A percentile compares a stretch with the other conserved stretches of the same genome.
These are phyloP conservation scores for Drosophila sucinea DNA, from an alignment of 1,140 invertebrate species.

Conservation along the genomic window DNA sequence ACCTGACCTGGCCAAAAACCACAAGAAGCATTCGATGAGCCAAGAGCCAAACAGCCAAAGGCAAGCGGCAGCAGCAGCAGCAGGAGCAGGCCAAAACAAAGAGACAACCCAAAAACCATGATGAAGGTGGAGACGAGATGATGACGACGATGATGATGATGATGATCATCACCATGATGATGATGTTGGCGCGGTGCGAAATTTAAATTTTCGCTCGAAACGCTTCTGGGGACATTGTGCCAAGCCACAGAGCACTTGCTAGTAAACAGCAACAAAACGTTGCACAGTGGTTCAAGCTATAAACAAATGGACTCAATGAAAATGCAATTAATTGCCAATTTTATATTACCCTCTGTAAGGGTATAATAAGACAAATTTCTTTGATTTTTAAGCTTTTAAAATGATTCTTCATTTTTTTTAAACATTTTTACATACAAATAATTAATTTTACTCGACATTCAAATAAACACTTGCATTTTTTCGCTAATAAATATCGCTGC, in stretches of 20 bases:
- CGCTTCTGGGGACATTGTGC: slow-evolving; percentile 77
- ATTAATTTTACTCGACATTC: no score
- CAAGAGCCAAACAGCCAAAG: slow-evolving; percentile 32
- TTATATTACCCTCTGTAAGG: no score
- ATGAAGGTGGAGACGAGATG: slow-evolving; percentile 20
- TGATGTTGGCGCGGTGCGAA: slow-evolving; percentile 66
- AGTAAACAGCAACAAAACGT: not conserved
- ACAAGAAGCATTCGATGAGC: slow-evolving; percentile 25
- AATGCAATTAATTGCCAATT: not conserved
- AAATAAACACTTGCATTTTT: no score
- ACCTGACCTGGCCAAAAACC: slow-evolving; percentile 65
- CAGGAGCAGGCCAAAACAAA: slow-evolving; percentile 59
- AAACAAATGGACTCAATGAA: not conserved
- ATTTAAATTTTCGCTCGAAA: slow-evolving; percentile 81
- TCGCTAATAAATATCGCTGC: no score
- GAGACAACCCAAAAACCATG: slow-evolving; percentile 41
- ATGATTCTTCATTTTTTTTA: no score
- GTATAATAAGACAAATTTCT: no score
- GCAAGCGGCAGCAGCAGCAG: slow-evolving; percentile 15
- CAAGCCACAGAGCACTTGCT: slow-evolving; percentile 15
- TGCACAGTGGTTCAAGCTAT: slow-evolving; percentile 2
- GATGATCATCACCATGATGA: slow-evolving; percentile 21
- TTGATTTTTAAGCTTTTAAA: no score
- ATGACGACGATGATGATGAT: slow-evolving; percentile 25
- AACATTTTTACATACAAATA: no score